Evolutionary conservation across 1,140 invertebrate genomes (phyloP).

Genomic region (Zaprionus ghesquierei): DNA sequence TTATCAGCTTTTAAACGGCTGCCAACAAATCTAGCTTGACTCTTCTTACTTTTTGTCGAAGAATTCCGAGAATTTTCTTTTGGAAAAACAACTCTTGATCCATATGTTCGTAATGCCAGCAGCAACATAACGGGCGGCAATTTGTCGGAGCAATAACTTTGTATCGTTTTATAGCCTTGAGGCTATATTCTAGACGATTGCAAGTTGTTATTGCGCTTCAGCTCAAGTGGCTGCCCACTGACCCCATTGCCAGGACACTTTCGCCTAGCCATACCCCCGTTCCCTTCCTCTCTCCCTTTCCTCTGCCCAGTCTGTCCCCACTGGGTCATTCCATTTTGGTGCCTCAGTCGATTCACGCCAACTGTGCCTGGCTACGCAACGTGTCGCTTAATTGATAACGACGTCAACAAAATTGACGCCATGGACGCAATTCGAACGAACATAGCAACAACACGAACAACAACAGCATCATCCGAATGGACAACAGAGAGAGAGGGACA

Average conservation of each 20-base stretch:
- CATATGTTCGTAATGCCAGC: neutral
- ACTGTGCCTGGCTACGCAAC: conserved; percentile 70
- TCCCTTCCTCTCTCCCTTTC: conserved; percentile 5
- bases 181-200: conserved; percentile 45
- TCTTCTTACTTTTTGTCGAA: too few relatives aligned
- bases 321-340: conserved; percentile 30
- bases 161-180: conserved; percentile 29
- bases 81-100: neutral
- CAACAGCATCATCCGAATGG: conserved; percentile 27
- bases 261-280: neutral
- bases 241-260: conserved; percentile 24
- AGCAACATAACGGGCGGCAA: conserved; percentile 23
- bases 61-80: neutral
- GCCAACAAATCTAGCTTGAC: too few relatives aligned
- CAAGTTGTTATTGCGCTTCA: conserved; percentile 59
- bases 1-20: too few relatives aligned
- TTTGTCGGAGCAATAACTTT: conserved; percentile 56
- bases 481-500: conserved; percentile 11
- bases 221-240: conserved; percentile 24
- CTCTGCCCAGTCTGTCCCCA: neutral
- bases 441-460: conserved; percentile 26
- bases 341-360: conserved; percentile 64
- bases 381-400: conserved; percentile 78
- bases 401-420: conserved; percentile 75
- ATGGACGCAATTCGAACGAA: conserved; percentile 58